Evolutionary conservation across 2,888 invertebrate genomes (phyloP), one percentile per base, ranked within the genome.

Genomic region (Netelia virgata): DNA sequence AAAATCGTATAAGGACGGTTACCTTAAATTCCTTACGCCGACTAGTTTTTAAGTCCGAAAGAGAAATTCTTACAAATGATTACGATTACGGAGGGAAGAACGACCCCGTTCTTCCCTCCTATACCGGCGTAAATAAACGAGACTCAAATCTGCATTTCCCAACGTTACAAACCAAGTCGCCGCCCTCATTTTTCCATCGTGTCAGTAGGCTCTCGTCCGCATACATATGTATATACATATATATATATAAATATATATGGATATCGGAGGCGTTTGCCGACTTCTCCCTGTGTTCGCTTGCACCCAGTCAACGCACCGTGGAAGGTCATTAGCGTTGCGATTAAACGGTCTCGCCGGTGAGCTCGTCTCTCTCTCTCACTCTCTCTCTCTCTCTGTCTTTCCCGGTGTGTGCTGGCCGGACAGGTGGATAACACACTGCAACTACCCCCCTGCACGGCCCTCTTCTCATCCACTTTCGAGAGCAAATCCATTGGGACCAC

Each of bases 261-360:
- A 5, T 28, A 28, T 28, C 28, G 5, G 28, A 28, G 28, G 16
- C 8, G 50, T 16, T 18, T 73, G 61, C 36, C 36, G 53, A 64
- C 50, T 75, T 20, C 55, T 81, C 77, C 80, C 85, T 59, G 50
- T 63, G 61, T 69, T 81, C 14, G 75, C 70, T 88, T 86, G 87
- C 87, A 83, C 74, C 82, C 85, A 74, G 72, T 84, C 88, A 90
- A 87, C 88, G 87, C 86, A 82, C 88, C 87, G 86, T 88, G 88
- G 88, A 90, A 89, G 89, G 89, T 90, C 89, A 90, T 90, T 90
- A 90, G 85, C 87, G 88, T 88, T 86, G 79, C 83, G 80, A 83
- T 83, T 83, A 80, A 83, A 83, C 83, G 80, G 83, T 83, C 80
- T 80, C 70, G 83, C 83, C 83, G 70, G 85, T 82, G 73, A 69